These are phyloP conservation scores for Pseudolycoriella hygida DNA, from an alignment of 2,888 invertebrate genomes.

Conservation along the genomic window DNA sequence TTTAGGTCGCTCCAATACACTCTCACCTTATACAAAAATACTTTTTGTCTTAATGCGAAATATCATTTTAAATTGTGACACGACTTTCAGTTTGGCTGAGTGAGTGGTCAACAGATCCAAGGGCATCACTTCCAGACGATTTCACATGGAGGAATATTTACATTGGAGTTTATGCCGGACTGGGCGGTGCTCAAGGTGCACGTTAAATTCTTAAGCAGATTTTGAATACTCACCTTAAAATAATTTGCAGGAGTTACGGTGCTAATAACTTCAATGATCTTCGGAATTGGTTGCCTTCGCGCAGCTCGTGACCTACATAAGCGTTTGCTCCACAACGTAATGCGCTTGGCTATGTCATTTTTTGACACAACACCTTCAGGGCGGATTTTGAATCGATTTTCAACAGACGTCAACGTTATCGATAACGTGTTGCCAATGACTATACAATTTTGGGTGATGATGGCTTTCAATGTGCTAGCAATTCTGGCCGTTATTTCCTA, in stretches of 20 bases:
- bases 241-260: too few relatives aligned
- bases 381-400: slow-evolving; percentile 50
- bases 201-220: too few relatives aligned
- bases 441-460: slow-evolving; percentile 25
- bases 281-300: slow-evolving; percentile 22
- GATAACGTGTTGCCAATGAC: slow-evolving; percentile 34
- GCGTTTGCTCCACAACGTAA: slow-evolving; percentile 38
- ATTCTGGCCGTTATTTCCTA: slow-evolving; percentile 13
- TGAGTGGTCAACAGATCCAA: slow-evolving; percentile 16
- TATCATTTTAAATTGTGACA: too few relatives aligned
- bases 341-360: slow-evolving; percentile 52
- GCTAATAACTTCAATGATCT: too few relatives aligned
- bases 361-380: slow-evolving; percentile 66
- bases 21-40: too few relatives aligned
- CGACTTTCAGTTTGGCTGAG: slow-evolving; percentile 3
- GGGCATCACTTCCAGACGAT: slow-evolving; percentile 24
- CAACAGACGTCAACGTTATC: slow-evolving; percentile 39
- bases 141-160: slow-evolving; percentile 51
- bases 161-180: slow-evolving; percentile 75
- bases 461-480: slow-evolving; percentile 20
- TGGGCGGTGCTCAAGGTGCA: slow-evolving; percentile 68
- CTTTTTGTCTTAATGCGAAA: too few relatives aligned
- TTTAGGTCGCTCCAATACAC: too few relatives aligned
- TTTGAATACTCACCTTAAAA: too few relatives aligned
- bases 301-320: slow-evolving; percentile 45